Conservation (phyloP, 2,888 invertebrate species). For the Agrypnus murinus region DNA sequence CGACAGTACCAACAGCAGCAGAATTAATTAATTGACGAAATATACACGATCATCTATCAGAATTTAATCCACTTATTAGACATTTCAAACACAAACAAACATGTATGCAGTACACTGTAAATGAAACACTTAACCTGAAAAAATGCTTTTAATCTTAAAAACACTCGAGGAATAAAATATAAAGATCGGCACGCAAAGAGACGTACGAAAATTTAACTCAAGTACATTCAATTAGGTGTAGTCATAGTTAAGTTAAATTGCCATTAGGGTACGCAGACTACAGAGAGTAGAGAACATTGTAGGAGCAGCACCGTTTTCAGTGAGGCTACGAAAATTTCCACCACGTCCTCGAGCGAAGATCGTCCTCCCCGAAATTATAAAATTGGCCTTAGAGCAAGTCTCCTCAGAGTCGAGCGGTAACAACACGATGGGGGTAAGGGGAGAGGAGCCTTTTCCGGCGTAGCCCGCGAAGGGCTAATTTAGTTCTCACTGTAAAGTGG, state of each 20-base stretch:
- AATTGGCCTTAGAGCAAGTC: constrained; percentile 1
- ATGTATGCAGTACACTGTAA: too few species aligned
- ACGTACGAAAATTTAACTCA: constrained; percentile 38
- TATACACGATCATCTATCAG: background rate
- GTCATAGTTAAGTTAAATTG: constrained; percentile 47
- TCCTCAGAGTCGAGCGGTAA: constrained; percentile 23
- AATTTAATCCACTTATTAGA: background rate
- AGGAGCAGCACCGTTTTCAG: constrained; percentile 27
- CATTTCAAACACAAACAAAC: background rate
- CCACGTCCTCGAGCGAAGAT: constrained; percentile 36
- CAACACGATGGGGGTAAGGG: too few species aligned
- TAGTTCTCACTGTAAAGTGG: constrained; percentile 47
- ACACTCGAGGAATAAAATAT: constrained; percentile 14
- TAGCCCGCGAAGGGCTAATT: constrained; percentile 32
- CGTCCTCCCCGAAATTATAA: background rate
- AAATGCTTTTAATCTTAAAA: too few species aligned
- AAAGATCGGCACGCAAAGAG: constrained; percentile 31
- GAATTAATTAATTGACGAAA: constrained; percentile 27
- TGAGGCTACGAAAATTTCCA: constrained; percentile 25
- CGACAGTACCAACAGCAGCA: background rate
- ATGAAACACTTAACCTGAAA: too few species aligned
- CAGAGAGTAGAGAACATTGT: too few species aligned
- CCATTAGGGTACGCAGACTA: constrained; percentile 41
- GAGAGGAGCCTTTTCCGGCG: constrained; percentile 12
- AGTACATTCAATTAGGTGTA: constrained; percentile 49